A percentile compares a stretch with the other conserved stretches of the same genome.
Evolutionary conservation across 2,797 vertebrate genomes (phyloP).

Genomic region (Oceanodroma leucorhoa): DNA sequence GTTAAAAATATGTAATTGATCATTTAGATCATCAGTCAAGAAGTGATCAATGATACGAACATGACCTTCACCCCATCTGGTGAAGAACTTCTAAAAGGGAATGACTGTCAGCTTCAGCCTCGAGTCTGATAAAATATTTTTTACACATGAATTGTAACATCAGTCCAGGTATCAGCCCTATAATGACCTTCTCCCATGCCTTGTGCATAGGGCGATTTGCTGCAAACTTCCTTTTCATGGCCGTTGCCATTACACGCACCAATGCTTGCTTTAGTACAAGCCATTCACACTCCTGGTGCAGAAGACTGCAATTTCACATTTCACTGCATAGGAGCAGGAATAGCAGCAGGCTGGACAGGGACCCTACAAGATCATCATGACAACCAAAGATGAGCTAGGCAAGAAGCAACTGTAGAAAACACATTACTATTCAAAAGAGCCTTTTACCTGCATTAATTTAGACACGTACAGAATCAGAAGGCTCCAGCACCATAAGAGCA

Average conservation of each 20-base stretch:
- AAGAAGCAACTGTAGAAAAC: background rate
- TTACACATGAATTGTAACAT: background rate
- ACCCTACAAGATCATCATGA: background rate
- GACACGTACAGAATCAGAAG: background rate
- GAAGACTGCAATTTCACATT: slow-evolving; percentile 32
- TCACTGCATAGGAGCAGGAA: background rate
- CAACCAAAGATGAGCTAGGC: background rate
- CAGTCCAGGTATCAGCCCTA: background rate
- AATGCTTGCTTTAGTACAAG: background rate
- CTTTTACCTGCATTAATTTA: slow-evolving; percentile 1
- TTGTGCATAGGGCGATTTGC: background rate
- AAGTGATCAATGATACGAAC: background rate
- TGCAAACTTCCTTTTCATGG: background rate
- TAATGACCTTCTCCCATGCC: background rate
- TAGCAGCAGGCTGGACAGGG: background rate
- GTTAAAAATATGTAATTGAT: background rate
- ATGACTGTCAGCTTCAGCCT: background rate
- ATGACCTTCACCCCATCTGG: background rate
- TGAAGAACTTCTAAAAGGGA: background rate
- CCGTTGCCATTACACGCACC: background rate
- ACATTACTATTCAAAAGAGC: background rate
- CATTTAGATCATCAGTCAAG: background rate
- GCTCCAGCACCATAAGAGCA: background rate
- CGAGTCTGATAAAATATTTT: background rate
- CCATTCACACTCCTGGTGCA: background rate